These are phyloP conservation scores for Gnathonemus echidnorhynchus DNA, from an alignment of 2,113 vertebrate species.

Conservation along the genomic window DNA sequence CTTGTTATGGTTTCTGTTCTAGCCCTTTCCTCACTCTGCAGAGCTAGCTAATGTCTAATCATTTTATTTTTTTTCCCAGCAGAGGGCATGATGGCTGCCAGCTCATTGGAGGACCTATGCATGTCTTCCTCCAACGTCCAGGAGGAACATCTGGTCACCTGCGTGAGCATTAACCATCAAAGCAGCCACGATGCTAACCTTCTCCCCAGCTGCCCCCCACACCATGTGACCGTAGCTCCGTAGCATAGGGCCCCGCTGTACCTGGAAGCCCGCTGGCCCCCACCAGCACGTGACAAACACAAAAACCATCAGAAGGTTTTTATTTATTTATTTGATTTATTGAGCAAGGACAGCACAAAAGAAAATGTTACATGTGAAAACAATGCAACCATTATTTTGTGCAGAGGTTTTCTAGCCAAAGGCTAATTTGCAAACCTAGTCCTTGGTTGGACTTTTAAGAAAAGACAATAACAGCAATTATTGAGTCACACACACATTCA, in stretches of 20 bases:
- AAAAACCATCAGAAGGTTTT: not conserved
- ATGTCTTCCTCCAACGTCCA: not conserved
- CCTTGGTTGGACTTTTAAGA: too few species aligned
- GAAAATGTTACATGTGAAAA: too few species aligned
- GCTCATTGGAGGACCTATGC: not conserved
- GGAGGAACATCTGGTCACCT: not conserved
- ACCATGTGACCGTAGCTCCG: not conserved
- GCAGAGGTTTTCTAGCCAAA: too few species aligned
- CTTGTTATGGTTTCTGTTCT: not conserved
- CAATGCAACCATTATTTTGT: too few species aligned
- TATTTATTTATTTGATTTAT: too few species aligned
- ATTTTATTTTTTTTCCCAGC: not conserved
- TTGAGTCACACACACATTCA: too few species aligned
- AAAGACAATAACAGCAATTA: too few species aligned
- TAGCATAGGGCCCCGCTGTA: not conserved
- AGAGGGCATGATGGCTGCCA: not conserved
- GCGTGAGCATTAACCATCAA: not conserved
- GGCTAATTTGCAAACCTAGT: too few species aligned
- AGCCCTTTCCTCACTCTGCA: not conserved
- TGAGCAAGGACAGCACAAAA: too few species aligned
- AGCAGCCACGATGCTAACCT: not conserved
- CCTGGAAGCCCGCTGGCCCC: not conserved
- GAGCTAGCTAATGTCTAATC: not conserved
- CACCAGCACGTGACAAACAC: not conserved
- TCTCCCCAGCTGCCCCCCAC: not conserved